Percentiles rank a stretch among this genome's conserved stretches.
Conservation (phyloP, 2,797 vertebrate genomes). For the Tarsius wallacei region DNA sequence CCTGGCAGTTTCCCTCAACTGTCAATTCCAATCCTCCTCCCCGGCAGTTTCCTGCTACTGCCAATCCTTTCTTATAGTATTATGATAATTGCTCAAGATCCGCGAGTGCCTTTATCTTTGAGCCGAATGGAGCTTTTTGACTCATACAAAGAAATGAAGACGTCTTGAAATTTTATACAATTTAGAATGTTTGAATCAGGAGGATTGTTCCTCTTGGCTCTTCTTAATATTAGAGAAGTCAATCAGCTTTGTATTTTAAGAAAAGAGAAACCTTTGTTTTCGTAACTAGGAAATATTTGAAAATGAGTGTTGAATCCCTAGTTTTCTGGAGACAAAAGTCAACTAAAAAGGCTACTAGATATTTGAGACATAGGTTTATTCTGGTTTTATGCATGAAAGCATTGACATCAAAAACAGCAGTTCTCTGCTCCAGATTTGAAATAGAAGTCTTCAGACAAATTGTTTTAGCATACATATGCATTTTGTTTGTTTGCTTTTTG, state of each 20-base stretch:
- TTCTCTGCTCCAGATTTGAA: not conserved
- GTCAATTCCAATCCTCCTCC: no score
- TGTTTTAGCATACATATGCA: not conserved
- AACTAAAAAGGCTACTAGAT: not conserved
- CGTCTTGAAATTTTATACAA: not conserved
- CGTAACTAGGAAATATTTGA: not conserved
- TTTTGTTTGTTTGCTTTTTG: not conserved
- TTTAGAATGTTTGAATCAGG: not conserved
- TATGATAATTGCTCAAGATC: no score
- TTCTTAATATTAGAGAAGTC: not conserved
- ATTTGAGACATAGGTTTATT: not conserved
- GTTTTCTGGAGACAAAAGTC: not conserved
- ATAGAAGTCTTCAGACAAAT: not conserved
- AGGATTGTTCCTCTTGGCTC: not conserved
- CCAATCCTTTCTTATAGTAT: no score
- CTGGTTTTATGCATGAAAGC: not conserved
- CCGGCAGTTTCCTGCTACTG: no score
- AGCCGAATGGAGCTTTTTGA: not conserved
- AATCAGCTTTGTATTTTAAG: not conserved
- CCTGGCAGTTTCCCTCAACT: no score
- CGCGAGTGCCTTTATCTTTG: not conserved
- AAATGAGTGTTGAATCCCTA: not conserved
- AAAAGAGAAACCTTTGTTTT: slow-evolving; percentile 3
- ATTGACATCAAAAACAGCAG: not conserved
- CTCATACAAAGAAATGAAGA: not conserved